Evolutionary conservation across 2,888 invertebrate genomes (phyloP), one percentile per base, ranked within the genome.

Genomic region (Cryptophagus acutangulus): DNA sequence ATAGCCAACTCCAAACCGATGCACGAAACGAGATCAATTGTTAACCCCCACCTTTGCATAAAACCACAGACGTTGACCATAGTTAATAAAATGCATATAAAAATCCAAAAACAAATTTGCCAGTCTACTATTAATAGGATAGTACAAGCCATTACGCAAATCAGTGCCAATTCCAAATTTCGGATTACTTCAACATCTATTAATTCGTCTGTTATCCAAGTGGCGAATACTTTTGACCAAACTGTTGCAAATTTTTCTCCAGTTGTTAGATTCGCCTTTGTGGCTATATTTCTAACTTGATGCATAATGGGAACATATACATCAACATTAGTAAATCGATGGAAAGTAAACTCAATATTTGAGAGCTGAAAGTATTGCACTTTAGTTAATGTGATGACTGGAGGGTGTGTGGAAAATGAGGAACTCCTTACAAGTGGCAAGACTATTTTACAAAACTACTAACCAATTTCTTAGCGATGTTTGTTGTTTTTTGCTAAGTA

Each of bases 131-230:
- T 84, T 16, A 90, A 71, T 16, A 87, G 61, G 9, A 82, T 66
- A 0, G 87, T 87, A 54, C 85, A 86, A n/a, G 79, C 61, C 80
- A 88, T 86, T 0, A 89, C 88, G 64, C 87, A 86, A 17, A 82
- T 58, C 41, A 87, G 71, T 0, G 88, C 87, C 31, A 89, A 67
- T 40, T 81, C 75, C 41, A 90, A 74, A 66, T 88, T 89, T 45
- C 87, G 73, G 52, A 81, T 77, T 9, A 89, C 79, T 71, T 89
- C 90, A 15, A 74, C 70, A 4, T 80, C 79, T 45, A 90, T 84
- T 5, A 81, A 69, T 70, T 87, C 86, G 61, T 87, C 86, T 1
- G 85, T 85, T 28, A 81, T 80, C 86, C 87, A 87, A 49, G 80
- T 77, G 5, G 79, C 81, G 58, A 84, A 86, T 36, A 75, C 75